A percentile compares a stretch with the other conserved stretches of the same genome.
These are phyloP conservation scores for Tauraco hartlaubi DNA, from an alignment of 2,797 vertebrate genomes.

Conservation along the genomic window DNA sequence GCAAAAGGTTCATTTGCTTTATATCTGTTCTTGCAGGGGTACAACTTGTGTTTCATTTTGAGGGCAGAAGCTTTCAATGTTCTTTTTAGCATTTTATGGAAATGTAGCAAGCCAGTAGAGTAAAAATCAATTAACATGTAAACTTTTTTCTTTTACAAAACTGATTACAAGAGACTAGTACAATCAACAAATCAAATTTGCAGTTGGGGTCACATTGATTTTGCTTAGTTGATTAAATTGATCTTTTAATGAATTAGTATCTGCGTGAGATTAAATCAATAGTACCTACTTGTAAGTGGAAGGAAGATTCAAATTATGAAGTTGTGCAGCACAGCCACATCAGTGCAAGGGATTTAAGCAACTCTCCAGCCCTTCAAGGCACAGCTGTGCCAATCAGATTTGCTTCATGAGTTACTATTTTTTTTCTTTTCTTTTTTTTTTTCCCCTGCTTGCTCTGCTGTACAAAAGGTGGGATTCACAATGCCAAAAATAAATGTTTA, in stretches of 20 bases:
- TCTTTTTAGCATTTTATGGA: neutral
- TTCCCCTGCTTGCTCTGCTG: neutral
- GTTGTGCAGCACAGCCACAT: neutral
- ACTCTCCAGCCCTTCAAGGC: neutral
- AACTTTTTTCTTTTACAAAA: constrained; percentile 34
- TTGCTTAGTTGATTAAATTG: constrained; percentile 35
- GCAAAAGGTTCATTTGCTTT: neutral
- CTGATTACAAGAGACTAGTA: constrained; percentile 25
- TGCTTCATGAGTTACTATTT: neutral
- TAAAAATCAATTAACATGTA: constrained; percentile 6
- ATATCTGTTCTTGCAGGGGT: neutral
- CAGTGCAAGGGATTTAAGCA: neutral
- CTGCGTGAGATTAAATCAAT: constrained; percentile 42
- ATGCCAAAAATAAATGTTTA: neutral
- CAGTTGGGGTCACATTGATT: constrained; percentile 25
- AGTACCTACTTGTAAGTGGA: neutral
- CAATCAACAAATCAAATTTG: constrained; percentile 58
- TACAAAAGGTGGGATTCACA: neutral
- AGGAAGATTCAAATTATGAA: constrained; percentile 28
- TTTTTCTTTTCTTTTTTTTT: neutral
- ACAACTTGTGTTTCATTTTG: neutral
- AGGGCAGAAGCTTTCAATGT: neutral
- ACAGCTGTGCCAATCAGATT: neutral
- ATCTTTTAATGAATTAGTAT: constrained; percentile 52
- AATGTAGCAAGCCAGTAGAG: neutral